These are phyloP conservation scores for Danaus melanippus DNA, from an alignment of 1,140 invertebrate species.

Conservation along the genomic window DNA sequence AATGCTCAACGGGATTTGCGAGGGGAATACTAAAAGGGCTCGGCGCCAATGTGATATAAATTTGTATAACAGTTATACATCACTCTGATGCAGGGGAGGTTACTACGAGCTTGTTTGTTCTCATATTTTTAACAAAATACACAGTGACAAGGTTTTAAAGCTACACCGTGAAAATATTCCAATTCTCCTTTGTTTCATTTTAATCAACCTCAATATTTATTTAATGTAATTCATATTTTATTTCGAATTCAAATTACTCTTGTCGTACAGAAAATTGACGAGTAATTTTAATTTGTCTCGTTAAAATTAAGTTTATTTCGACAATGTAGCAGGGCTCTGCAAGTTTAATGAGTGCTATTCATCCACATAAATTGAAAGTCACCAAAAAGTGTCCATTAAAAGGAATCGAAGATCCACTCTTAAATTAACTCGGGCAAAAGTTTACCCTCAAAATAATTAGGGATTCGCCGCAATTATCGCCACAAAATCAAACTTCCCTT, in stretches of 20 bases:
- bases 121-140: constrained; percentile 39
- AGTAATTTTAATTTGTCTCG: constrained; percentile 39
- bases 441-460: constrained; percentile 72
- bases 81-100: constrained; percentile 35
- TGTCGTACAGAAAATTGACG: constrained; percentile 31
- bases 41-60: constrained; percentile 56
- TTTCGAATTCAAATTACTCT: constrained; percentile 21
- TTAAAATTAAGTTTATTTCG: constrained; percentile 40
- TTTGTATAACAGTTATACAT: constrained; percentile 52
- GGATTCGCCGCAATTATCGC: constrained; percentile 71
- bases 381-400: constrained; percentile 69
- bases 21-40: constrained; percentile 65
- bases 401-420: constrained; percentile 61
- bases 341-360: constrained; percentile 65
- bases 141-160: constrained; percentile 16
- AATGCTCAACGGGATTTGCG: constrained; percentile 55
- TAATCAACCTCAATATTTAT: constrained; percentile 12
- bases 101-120: constrained; percentile 35
- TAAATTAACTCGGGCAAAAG: constrained; percentile 68
- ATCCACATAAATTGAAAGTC: constrained; percentile 66
- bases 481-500: constrained; percentile 67
- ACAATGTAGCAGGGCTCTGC: constrained; percentile 33
- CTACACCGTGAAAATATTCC: constrained; percentile 17
- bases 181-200: constrained; percentile 20
- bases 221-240: constrained; percentile 25